Evolutionary conservation across 2,113 vertebrate species (phyloP), one percentile per base, ranked within the genome.

Genomic region (Cebidichthys violaceus): DNA sequence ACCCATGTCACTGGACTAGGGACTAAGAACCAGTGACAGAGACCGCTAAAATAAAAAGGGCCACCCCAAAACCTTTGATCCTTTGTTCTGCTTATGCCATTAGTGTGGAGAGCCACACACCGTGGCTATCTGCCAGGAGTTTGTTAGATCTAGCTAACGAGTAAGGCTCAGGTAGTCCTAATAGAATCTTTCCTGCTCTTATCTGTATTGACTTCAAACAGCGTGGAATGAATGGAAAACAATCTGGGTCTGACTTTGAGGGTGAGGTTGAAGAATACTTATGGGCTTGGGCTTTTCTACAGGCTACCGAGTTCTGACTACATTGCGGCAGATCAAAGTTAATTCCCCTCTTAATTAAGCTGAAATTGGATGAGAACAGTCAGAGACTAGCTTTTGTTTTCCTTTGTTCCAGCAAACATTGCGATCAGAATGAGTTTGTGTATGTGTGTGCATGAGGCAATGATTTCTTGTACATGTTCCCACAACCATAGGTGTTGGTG

Each of bases 311-410:
- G 70, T 77, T 75, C 70, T 59, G 55, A 65, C 83, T 66, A 77
- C 68, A 72, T 84, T 80, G 87, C 59, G 22, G 79, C 81, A 89
- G 91, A 92, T 92, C 88, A 92, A 94, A 93, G 90, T 92, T 88
- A 92, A 92, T 90, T 94, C 93, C 83, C 89, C 82, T 90, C 86
- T 92, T 94, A 94, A 95, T 94, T 93, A 91, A 88, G 75, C 68
- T 81, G 64, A 92, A 92, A 92, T 90, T 86, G 90, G 86, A 91
- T 86, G 81, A 79, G 89, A 90, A 80, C 86, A 85, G 77, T 83
- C 80, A 88, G 90, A 82, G 82, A 88, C 75, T 62, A 35, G 83
- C 80, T 90, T 92, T 93, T 92, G 83, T 91, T 92, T 87, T 91
- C 81, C 83, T 88, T 89, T 88, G 68, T 83, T 87, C 82, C 76